Conservation (phyloP, 2,113 vertebrate genomes). For the Ictidomys tridecemlineatus region DNA sequence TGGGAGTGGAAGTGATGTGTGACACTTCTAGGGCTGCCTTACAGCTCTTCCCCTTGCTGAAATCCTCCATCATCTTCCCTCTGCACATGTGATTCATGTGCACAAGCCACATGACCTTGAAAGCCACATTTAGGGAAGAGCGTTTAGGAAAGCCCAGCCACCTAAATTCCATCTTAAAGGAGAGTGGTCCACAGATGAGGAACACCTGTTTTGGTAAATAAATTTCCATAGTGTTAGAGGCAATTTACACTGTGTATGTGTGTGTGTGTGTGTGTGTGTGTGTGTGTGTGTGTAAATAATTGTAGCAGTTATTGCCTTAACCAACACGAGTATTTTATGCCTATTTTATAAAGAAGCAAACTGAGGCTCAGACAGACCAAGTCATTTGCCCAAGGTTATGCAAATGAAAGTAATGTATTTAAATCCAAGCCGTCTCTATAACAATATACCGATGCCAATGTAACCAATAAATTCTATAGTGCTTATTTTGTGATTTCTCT, state of each 20-base stretch:
- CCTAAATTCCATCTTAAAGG: not conserved
- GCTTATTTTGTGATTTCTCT: not conserved
- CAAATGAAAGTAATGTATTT: not conserved
- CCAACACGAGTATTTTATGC: not conserved
- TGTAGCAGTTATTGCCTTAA: not conserved
- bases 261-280: not conserved
- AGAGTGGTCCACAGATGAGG: not conserved
- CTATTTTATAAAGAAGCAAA: constrained; percentile 33
- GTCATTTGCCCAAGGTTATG: constrained; percentile 24
- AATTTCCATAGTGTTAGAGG: not conserved
- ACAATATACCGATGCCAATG: not conserved
- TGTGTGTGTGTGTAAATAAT: not conserved
- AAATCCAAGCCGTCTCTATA: not conserved
- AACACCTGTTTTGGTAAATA: not conserved
- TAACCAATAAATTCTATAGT: not conserved
- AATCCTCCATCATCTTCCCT: too few relatives aligned
- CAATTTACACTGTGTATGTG: not conserved
- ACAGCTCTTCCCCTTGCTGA: not conserved
- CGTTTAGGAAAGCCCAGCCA: too few relatives aligned
- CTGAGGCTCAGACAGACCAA: not conserved
- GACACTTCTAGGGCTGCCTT: not conserved
- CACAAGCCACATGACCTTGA: not conserved
- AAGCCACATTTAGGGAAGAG: not conserved
- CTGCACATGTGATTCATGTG: not conserved
- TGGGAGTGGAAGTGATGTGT: not conserved